phyloP scores from a whole-genome alignment of 2,113 vertebrate genomes.

The Numida meleagris region DNA sequence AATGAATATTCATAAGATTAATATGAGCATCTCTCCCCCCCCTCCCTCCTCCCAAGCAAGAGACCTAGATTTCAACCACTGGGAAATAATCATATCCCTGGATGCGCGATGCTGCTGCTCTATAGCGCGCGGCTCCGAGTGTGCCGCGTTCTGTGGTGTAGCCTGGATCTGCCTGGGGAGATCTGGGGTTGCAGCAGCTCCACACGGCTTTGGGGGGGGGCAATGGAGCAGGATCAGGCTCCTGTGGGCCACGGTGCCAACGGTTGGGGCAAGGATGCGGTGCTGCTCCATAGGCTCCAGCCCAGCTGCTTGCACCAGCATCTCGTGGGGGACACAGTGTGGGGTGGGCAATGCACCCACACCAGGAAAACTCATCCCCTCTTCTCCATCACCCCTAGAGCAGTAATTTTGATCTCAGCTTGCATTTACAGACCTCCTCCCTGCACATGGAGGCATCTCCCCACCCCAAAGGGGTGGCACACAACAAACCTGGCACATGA shows the following conservation, averaged over 20 bases:
- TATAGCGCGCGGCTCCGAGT: neutral
- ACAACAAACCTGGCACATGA: accelerated
- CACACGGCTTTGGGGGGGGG: neutral
- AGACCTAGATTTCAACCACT: conserved; percentile 52
- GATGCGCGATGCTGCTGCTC: neutral
- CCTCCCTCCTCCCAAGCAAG: neutral
- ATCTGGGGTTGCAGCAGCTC: neutral
- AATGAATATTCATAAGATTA: conserved; percentile 51
- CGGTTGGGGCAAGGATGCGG: neutral
- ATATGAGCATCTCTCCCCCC: neutral
- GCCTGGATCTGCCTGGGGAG: neutral
- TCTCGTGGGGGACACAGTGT: neutral
- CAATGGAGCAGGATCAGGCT: neutral
- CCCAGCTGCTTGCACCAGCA: neutral
- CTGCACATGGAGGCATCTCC: neutral
- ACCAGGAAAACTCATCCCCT: neutral
- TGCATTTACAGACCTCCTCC: neutral
- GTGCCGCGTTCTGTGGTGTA: neutral
- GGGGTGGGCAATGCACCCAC: neutral
- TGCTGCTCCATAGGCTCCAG: neutral
- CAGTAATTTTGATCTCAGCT: accelerated
- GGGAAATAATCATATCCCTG: conserved; percentile 43
- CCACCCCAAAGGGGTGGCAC: neutral
- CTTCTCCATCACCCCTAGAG: neutral
- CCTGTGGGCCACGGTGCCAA: accelerated